Evolutionary conservation across 2,797 vertebrate genomes (phyloP).

Genomic region (Botia almorhae): DNA sequence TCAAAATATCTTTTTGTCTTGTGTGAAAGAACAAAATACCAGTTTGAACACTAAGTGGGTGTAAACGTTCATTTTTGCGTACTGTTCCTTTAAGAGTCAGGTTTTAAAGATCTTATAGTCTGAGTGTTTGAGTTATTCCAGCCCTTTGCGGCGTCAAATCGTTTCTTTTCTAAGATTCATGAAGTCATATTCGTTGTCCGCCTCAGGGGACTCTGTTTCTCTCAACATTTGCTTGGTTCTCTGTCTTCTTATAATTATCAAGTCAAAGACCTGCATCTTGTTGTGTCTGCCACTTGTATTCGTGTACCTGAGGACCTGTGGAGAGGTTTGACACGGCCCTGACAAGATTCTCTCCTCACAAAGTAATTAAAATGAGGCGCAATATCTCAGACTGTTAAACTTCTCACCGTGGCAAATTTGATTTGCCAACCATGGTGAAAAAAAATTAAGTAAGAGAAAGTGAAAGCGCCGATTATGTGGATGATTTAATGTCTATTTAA

Average conservation of each 20-base stretch:
- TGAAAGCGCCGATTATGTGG: constrained; percentile 6
- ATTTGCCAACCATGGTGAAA: constrained; percentile 37
- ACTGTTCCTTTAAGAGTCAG: not conserved
- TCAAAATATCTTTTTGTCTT: no score
- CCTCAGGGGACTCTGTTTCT: constrained; percentile 35
- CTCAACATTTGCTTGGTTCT: constrained; percentile 34
- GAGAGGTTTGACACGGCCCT: constrained; percentile 18
- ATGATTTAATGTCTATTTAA: constrained; percentile 34
- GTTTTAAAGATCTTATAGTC: not conserved
- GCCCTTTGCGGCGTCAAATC: constrained; percentile 3
- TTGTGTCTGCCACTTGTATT: constrained; percentile 44
- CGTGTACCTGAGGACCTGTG: constrained; percentile 36
- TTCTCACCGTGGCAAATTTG: constrained; percentile 34
- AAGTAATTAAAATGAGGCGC: constrained; percentile 41
- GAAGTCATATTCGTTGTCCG: constrained; percentile 27
- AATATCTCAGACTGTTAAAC: constrained; percentile 28
- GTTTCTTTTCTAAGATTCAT: constrained; percentile 17
- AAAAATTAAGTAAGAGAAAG: constrained; percentile 16
- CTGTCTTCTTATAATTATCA: constrained; percentile 49
- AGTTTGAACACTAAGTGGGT: not conserved
- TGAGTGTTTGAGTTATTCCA: constrained; percentile 4
- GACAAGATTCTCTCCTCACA: constrained; percentile 13
- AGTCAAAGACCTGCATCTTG: constrained; percentile 31
- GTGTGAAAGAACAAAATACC: not conserved
- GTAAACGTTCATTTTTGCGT: not conserved